A percentile compares a stretch with the other conserved stretches of the same genome.
Conservation (phyloP, 2,113 vertebrate genomes). For the Peromyscus leucopus region DNA sequence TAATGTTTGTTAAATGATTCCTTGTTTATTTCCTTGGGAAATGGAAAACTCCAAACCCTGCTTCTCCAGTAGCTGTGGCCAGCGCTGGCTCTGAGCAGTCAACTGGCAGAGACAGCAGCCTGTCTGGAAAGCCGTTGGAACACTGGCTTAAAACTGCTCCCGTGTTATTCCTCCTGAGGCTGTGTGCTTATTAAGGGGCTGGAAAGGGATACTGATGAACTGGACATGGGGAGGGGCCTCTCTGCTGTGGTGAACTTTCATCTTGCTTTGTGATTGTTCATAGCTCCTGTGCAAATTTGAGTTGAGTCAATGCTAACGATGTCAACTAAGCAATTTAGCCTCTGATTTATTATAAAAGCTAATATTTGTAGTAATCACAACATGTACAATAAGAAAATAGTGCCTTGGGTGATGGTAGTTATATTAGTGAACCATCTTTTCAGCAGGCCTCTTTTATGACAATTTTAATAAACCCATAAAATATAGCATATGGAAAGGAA, state of each 20-base stretch:
- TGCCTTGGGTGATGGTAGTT: neutral
- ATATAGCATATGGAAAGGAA: neutral
- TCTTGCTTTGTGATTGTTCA: neutral
- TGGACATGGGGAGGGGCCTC: neutral
- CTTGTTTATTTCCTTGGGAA: neutral
- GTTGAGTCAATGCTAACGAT: neutral
- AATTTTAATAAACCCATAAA: constrained; percentile 36
- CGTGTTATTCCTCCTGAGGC: neutral
- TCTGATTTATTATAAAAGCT: constrained; percentile 36
- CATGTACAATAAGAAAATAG: neutral
- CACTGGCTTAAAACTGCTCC: neutral
- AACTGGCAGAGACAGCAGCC: neutral
- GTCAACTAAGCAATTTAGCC: constrained; percentile 14
- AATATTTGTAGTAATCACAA: neutral
- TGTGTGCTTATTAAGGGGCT: neutral
- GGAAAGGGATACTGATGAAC: neutral
- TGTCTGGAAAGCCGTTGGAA: neutral
- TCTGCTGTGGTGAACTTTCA: neutral
- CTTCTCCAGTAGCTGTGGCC: neutral
- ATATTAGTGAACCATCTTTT: constrained; percentile 19
- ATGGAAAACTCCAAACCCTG: neutral
- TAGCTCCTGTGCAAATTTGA: neutral
- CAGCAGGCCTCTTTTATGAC: neutral
- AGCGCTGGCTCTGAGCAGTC: neutral
- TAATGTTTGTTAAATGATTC: constrained; percentile 10